A percentile compares a stretch with the other conserved stretches of the same genome.
phyloP scores from a whole-genome alignment of 92 coral and sea anemone species.

The Siderastrea radians region DNA sequence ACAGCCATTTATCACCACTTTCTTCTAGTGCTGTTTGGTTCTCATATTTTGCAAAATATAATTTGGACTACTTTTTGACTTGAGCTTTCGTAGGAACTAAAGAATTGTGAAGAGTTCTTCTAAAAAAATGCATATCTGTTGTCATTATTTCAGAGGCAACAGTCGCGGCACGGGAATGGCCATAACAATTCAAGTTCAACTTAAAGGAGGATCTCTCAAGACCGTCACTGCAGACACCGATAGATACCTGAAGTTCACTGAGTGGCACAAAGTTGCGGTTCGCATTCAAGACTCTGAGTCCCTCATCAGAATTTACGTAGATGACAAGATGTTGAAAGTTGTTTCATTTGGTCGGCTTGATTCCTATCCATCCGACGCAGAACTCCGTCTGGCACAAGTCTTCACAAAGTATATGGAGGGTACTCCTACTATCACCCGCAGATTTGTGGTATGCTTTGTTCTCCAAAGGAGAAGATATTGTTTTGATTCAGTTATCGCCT shows the following conservation, averaged over 20 bases:
- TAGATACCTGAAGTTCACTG: conserved; percentile 8
- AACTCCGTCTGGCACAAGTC: conserved; percentile 85
- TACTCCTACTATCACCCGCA: conserved; percentile 32
- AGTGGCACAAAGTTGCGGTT: conserved; percentile 76
- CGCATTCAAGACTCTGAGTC: conserved; percentile 73
- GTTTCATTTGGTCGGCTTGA: conserved; percentile 35
- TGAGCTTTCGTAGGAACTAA: too few species aligned
- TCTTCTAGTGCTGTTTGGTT: too few species aligned
- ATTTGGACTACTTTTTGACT: too few species aligned
- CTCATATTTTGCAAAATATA: too few species aligned
- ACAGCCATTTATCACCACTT: too few species aligned
- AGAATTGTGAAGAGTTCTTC: too few species aligned
- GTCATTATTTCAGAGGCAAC: conserved; percentile 3
- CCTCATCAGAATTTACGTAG: conserved; percentile 56
- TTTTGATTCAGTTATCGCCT: neutral
- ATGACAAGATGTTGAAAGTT: conserved; percentile 65
- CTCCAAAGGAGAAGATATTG: neutral
- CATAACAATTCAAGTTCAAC: conserved; percentile 44
- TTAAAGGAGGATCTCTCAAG: neutral
- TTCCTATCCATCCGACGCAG: conserved; percentile 36
- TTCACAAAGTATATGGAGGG: conserved; percentile 55
- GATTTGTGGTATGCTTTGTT: conserved; percentile 59
- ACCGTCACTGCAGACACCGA: conserved; percentile 6
- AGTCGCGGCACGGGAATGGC: conserved; percentile 22
- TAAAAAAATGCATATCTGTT: neutral